A percentile compares a stretch with the other conserved stretches of the same genome.
Conservation (phyloP, 2,888 invertebrate genomes). For the Dryomyza anilis region DNA sequence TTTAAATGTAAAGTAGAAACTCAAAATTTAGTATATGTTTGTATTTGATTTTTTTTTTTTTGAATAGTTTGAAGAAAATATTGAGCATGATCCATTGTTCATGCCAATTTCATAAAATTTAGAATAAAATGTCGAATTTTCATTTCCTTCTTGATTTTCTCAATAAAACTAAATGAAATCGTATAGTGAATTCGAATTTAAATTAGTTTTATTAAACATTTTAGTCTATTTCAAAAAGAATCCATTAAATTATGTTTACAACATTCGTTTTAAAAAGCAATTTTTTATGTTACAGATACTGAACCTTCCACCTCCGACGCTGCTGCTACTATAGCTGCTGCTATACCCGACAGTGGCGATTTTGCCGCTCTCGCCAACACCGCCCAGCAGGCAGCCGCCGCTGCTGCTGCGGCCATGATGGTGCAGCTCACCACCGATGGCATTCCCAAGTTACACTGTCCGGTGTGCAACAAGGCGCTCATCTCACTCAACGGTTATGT, state of each 20-base stretch:
- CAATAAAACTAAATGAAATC: neutral
- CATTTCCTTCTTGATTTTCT: neutral
- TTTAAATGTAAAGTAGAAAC: neutral
- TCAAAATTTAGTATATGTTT: neutral
- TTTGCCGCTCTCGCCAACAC: no score
- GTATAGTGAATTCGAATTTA: neutral
- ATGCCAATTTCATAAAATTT: no score
- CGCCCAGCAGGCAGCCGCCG: slow-evolving; percentile 17
- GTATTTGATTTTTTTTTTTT: no score
- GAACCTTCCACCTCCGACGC: slow-evolving; percentile 22
- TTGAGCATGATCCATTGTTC: no score
- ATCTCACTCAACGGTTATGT: slow-evolving; percentile 50
- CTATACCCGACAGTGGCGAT: slow-evolving; percentile 2
- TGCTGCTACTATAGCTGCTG: slow-evolving; percentile 1
- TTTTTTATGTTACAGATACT: no score
- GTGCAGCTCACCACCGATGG: slow-evolving; percentile 57
- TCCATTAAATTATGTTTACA: neutral
- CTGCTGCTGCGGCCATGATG: slow-evolving; percentile 41
- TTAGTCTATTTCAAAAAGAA: no score
- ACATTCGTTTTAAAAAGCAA: no score
- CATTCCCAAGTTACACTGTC: slow-evolving; percentile 55
- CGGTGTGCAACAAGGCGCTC: slow-evolving; percentile 54
- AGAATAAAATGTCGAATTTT: neutral
- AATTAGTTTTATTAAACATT: no score
- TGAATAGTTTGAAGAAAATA: no score